A percentile compares a stretch with the other conserved stretches of the same genome.
Evolutionary conservation across 1,140 invertebrate genomes (phyloP).

Genomic region (Calliphora vicina): DNA sequence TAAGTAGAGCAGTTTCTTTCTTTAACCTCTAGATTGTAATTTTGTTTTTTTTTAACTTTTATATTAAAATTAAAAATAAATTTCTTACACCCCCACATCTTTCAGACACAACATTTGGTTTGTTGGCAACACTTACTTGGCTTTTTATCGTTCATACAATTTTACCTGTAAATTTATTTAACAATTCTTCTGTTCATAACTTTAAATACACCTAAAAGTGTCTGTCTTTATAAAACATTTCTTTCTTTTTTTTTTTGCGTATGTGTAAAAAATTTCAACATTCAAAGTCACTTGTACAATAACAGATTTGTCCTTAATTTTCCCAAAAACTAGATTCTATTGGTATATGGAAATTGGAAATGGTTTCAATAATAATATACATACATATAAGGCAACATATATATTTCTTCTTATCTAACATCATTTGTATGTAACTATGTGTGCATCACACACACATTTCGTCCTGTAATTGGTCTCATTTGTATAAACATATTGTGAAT

Average conservation of each 20-base stretch:
- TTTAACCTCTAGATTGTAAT: background rate
- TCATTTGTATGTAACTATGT: too few relatives aligned
- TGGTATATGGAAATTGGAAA: too few relatives aligned
- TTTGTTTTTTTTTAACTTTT: background rate
- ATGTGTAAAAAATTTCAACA: too few relatives aligned
- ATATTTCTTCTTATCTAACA: too few relatives aligned
- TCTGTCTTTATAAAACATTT: background rate
- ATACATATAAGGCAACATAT: too few relatives aligned
- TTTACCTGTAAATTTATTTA: background rate
- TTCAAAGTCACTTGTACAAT: too few relatives aligned
- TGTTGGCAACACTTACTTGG: background rate
- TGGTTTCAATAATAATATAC: too few relatives aligned
- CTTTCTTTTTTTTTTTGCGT: too few relatives aligned
- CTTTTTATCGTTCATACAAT: background rate
- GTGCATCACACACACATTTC: background rate
- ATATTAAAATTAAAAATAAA: background rate
- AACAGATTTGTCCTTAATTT: too few relatives aligned
- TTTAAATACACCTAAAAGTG: background rate
- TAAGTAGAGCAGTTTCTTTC: background rate
- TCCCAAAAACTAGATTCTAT: too few relatives aligned
- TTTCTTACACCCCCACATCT: background rate
- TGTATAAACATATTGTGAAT: background rate
- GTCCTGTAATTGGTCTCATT: background rate
- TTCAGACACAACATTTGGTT: background rate
- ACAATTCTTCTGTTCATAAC: background rate